A percentile compares a stretch with the other conserved stretches of the same genome.
Conservation (phyloP, 2,113 vertebrate species). For the Columba janthina region DNA sequence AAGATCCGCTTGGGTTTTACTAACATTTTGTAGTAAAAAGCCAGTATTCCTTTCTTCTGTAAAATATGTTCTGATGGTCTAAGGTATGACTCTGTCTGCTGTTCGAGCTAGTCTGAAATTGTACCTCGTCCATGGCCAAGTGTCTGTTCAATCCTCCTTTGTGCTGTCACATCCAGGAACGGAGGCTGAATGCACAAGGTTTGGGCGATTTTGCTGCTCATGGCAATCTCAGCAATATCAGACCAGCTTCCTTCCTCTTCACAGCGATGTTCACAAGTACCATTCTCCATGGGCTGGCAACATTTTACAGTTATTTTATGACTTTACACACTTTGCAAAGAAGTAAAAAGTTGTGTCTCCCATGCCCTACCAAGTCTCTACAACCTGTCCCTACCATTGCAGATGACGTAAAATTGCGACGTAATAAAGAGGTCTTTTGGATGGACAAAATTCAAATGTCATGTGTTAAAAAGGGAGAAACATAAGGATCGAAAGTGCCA, state of each 20-base stretch:
- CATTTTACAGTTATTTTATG: neutral
- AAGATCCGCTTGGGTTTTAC: neutral
- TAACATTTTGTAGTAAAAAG: neutral
- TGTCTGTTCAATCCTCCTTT: conserved; percentile 61
- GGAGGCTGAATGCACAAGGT: conserved; percentile 46
- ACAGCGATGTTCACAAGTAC: neutral
- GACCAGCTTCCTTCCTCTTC: neutral
- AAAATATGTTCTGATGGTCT: conserved; percentile 38
- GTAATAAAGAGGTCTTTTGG: neutral
- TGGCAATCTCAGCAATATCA: neutral
- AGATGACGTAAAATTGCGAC: neutral
- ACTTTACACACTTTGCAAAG: neutral
- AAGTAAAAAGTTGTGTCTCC: neutral
- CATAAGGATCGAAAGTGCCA: neutral
- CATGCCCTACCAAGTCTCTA: neutral
- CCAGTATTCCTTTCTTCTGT: neutral
- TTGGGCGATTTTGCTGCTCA: conserved; percentile 18
- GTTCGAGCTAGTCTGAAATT: conserved; percentile 8
- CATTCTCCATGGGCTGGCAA: neutral
- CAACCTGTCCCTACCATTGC: neutral
- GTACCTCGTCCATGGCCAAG: conserved; percentile 23
- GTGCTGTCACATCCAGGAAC: conserved; percentile 57
- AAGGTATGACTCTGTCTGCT: conserved; percentile 50
- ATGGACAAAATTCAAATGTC: neutral
- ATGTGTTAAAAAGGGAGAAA: neutral